Conservation (phyloP, 2,113 vertebrate species). For the Opisthocomus hoazin region DNA sequence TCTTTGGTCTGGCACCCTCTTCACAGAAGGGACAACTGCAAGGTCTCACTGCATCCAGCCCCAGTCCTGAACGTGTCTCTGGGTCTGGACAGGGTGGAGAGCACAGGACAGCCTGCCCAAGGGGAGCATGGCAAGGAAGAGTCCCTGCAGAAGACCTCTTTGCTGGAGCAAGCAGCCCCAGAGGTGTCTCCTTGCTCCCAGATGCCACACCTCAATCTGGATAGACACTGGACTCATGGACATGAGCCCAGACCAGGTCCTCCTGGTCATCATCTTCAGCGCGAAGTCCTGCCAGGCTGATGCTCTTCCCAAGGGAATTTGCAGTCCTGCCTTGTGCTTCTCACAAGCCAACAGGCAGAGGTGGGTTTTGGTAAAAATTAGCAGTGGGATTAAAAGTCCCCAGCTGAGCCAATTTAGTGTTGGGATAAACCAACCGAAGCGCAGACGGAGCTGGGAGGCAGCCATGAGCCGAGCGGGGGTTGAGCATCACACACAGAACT, state of each 20-base stretch:
- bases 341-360: neutral
- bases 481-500: neutral
- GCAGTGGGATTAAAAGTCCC: neutral
- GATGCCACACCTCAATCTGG: neutral
- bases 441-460: neutral
- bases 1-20: neutral
- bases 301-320: neutral
- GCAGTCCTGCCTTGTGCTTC: neutral
- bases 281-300: fast-evolving
- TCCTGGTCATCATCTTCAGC: neutral
- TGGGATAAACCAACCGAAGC: neutral
- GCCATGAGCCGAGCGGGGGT: neutral
- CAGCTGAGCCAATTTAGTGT: neutral
- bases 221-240: neutral
- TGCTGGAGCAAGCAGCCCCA: neutral
- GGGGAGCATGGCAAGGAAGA: neutral
- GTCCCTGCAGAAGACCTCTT: neutral
- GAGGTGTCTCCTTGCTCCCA: neutral
- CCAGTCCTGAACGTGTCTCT: neutral
- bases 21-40: fast-evolving
- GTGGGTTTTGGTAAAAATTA: neutral
- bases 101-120: neutral
- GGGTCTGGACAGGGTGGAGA: neutral
- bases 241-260: neutral
- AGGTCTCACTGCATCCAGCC: neutral